Conservation (phyloP, 2,797 vertebrate genomes). For the Phoeniculus purpureus region DNA sequence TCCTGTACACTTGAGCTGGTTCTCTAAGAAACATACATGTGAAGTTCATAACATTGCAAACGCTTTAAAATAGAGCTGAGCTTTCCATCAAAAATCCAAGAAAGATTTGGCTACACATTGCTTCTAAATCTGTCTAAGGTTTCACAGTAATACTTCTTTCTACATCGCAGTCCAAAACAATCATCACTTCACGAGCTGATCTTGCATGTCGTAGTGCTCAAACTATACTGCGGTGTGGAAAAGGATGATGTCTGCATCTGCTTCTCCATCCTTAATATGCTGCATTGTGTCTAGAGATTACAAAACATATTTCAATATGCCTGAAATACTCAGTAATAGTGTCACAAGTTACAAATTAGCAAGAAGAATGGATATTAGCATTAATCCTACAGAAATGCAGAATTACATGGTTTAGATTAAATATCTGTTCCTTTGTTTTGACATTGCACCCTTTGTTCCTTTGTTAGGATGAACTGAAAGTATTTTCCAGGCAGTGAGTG, state of each 20-base stretch:
- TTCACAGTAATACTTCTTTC: constrained; percentile 23
- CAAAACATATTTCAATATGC: constrained; percentile 19
- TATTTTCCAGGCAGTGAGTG: neutral
- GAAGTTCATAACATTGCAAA: constrained; percentile 10
- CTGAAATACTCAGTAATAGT: neutral
- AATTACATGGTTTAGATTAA: neutral
- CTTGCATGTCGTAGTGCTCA: neutral
- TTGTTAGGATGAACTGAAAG: neutral
- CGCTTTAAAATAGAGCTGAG: constrained; percentile 40
- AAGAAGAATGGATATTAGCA: neutral
- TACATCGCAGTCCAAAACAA: neutral
- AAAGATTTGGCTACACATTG: constrained; percentile 4
- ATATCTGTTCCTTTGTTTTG: neutral
- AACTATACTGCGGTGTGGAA: neutral
- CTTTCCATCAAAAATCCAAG: neutral
- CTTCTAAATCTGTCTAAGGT: constrained; percentile 27
- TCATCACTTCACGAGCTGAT: neutral
- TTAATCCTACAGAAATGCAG: neutral
- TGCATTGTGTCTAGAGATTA: neutral
- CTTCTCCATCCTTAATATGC: neutral
- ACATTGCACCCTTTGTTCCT: neutral
- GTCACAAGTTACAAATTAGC: neutral
- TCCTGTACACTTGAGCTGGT: neutral
- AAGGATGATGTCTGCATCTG: neutral
- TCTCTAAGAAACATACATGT: neutral